Conservation (phyloP, 2,797 vertebrate genomes). For the Enteromius afrohamiltoni region DNA sequence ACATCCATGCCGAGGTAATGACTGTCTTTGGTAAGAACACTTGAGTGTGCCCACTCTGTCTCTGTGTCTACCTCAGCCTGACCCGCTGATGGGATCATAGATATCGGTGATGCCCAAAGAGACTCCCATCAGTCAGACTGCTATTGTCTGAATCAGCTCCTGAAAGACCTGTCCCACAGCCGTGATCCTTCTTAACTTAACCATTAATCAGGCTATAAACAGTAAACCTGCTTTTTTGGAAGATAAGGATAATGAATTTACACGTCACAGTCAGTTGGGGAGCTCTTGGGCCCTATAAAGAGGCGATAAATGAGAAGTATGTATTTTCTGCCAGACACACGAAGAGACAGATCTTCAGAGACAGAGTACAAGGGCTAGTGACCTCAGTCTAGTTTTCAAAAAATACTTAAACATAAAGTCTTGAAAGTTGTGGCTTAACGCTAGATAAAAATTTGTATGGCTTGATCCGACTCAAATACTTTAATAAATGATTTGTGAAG, state of each 20-base stretch:
- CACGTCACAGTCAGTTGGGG: constrained; percentile 27
- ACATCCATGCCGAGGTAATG: neutral
- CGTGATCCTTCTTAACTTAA: constrained; percentile 23
- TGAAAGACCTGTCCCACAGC: constrained; percentile 31
- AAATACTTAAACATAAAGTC: neutral
- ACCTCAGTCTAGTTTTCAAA: constrained; percentile 22
- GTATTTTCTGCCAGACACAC: constrained; percentile 11
- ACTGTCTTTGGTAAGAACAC: constrained; percentile 27
- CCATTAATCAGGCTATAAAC: constrained; percentile 42
- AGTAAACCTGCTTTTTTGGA: constrained; percentile 39
- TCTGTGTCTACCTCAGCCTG: neutral
- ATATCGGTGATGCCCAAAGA: constrained; percentile 19
- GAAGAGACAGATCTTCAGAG: neutral
- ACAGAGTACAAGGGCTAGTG: neutral
- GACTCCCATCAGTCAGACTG: constrained; percentile 38
- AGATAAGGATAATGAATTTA: constrained; percentile 49
- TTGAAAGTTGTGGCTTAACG: neutral
- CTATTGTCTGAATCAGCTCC: neutral
- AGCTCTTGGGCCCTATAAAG: constrained; percentile 39
- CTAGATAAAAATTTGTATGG: neutral
- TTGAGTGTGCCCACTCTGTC: constrained; percentile 23
- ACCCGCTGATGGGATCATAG: constrained; percentile 25
- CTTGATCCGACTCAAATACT: neutral
- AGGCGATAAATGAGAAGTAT: constrained; percentile 24
- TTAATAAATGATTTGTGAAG: neutral